Evolutionary conservation across 2,888 invertebrate species (phyloP).

Genomic region (Phalera bucephala): DNA sequence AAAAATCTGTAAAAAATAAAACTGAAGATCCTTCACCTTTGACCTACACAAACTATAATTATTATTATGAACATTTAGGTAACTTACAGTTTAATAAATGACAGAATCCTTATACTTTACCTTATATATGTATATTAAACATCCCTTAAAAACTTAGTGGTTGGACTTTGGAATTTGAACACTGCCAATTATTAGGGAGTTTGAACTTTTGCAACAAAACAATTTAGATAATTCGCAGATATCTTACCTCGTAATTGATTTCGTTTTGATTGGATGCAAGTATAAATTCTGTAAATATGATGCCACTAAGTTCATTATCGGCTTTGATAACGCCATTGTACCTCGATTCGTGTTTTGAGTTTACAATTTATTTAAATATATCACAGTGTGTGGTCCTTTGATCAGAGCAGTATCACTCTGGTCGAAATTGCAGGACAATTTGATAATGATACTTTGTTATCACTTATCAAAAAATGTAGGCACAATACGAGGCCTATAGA

Average conservation of each 20-base stretch:
- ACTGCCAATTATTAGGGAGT: not conserved
- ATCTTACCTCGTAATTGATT: conserved; percentile 89
- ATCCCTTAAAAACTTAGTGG: not conserved
- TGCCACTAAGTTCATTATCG: conserved; percentile 86
- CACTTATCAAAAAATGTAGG: conserved; percentile 23
- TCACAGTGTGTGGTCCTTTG: not conserved
- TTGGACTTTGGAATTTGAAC: conserved; percentile 3
- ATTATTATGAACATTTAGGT: too few relatives aligned
- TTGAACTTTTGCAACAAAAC: conserved; percentile 3
- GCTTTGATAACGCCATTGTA: conserved; percentile 90
- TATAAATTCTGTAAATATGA: conserved; percentile 90
- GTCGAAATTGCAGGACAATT: conserved; percentile 21
- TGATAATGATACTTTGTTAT: conserved; percentile 13
- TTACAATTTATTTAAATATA: not conserved
- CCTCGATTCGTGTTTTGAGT: too few relatives aligned
- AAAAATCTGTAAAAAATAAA: too few relatives aligned
- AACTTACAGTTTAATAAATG: too few relatives aligned
- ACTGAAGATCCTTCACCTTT: too few relatives aligned
- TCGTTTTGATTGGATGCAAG: conserved; percentile 89
- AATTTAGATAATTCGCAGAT: not conserved
- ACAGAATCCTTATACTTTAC: too few relatives aligned
- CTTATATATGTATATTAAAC: too few relatives aligned
- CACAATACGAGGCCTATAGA: not conserved
- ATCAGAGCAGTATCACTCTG: conserved; percentile 9
- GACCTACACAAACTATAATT: too few relatives aligned